A percentile compares a stretch with the other conserved stretches of the same genome.
Conservation (phyloP, 2,797 vertebrate genomes). For the Momotus momota region DNA sequence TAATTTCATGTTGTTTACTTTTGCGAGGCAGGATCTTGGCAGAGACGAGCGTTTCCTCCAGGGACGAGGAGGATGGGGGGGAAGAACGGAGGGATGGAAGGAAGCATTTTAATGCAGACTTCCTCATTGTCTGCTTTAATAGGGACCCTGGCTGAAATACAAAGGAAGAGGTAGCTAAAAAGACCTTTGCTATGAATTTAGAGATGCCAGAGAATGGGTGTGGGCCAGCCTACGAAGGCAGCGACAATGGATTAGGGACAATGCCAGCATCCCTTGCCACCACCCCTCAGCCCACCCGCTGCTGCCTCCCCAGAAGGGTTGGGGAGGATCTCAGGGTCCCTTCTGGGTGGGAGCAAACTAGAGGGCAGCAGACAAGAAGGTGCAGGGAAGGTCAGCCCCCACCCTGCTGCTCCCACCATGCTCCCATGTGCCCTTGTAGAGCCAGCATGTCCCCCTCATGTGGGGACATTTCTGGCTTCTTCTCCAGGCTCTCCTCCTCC, state of each 20-base stretch:
- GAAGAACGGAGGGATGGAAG: conserved; percentile 26
- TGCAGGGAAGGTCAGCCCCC: background rate
- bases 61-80: conserved; percentile 32
- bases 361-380: fast-evolving
- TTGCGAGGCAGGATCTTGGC: conserved; percentile 62
- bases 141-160: conserved; percentile 16
- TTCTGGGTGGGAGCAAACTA: background rate
- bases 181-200: background rate
- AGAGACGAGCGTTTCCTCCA: conserved; percentile 47
- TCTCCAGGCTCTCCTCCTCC: background rate
- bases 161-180: conserved; percentile 10
- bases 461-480: background rate
- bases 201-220: background rate
- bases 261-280: background rate
- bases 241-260: background rate
- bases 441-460: fast-evolving
- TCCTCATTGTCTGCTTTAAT: conserved; percentile 40
- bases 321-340: background rate
- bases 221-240: background rate
- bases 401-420: background rate
- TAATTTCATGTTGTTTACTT: conserved; percentile 67
- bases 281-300: fast-evolving
- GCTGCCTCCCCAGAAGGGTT: fast-evolving
- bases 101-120: conserved; percentile 49
- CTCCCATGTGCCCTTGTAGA: background rate